Conservation (phyloP, 1,140 invertebrate species). For the Aphis gossypii region DNA sequence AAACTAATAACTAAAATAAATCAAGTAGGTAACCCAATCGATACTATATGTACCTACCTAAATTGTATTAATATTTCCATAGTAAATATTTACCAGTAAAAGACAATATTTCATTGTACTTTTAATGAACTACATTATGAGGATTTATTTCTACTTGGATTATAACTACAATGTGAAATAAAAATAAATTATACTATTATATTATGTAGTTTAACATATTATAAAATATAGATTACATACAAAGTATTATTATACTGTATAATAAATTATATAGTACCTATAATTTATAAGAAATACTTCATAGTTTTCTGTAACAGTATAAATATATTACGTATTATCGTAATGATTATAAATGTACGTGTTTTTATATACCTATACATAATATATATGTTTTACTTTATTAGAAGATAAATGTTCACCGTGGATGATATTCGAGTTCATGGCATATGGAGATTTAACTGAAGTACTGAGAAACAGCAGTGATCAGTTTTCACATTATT, state of each 20-base stretch:
- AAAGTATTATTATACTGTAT: no score
- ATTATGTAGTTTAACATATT: not conserved
- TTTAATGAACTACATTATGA: not conserved
- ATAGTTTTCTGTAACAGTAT: not conserved
- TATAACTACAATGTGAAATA: not conserved
- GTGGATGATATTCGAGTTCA: constrained; percentile 94
- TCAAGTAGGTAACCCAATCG: not conserved
- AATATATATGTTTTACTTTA: not conserved
- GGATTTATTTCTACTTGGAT: not conserved
- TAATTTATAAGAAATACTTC: not conserved
- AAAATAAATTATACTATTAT: not conserved
- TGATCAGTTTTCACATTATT: constrained; percentile 63
- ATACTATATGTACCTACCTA: not conserved
- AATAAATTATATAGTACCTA: not conserved
- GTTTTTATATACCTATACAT: not conserved
- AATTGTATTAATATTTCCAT: not conserved
- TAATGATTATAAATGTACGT: not conserved
- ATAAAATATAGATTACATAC: no score
- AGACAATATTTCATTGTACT: not conserved
- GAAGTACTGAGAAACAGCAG: constrained; percentile 79
- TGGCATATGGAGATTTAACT: constrained; percentile 87
- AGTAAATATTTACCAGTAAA: not conserved
- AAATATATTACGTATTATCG: not conserved
- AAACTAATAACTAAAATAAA: not conserved
- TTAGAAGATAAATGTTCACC: constrained; percentile 75